These are phyloP conservation scores for Synergus itoensis DNA, from an alignment of 2,888 invertebrate species.

Conservation along the genomic window DNA sequence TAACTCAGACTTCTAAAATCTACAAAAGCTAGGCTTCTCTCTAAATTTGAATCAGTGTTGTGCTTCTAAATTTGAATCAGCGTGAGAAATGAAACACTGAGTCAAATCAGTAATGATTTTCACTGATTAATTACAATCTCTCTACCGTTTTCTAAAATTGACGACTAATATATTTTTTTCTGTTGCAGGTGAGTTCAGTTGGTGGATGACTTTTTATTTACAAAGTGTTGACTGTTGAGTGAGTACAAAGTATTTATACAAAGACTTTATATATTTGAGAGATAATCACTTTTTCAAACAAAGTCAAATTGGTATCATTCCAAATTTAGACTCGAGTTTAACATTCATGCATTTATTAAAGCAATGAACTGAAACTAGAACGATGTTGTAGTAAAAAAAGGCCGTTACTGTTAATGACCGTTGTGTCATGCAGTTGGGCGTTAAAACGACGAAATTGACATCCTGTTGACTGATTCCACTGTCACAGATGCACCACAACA, in stretches of 20 bases:
- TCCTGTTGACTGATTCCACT: constrained; percentile 38
- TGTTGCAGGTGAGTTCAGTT: background rate
- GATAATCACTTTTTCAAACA: background rate
- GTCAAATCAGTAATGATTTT: too few relatives aligned
- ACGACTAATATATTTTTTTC: background rate
- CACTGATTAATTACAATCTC: too few relatives aligned
- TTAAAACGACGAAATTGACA: constrained; percentile 25
- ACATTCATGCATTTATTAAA: background rate
- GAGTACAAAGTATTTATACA: background rate
- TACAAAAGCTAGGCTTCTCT: background rate
- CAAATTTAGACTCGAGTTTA: background rate
- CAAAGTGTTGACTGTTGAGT: background rate
- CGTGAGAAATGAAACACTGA: too few relatives aligned
- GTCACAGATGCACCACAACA: background rate
- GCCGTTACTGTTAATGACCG: constrained; percentile 19
- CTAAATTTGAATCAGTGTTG: background rate
- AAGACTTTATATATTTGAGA: too few relatives aligned
- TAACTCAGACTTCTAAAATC: background rate
- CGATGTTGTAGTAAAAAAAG: background rate
- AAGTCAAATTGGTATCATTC: background rate
- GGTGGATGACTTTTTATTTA: background rate
- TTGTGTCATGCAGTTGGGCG: constrained; percentile 13
- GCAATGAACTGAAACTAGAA: background rate
- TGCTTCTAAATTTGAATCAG: too few relatives aligned
- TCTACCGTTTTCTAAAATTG: background rate